These are phyloP conservation scores for Drosophila nebulosa DNA, from an alignment of 1,140 invertebrate species.

Conservation along the genomic window DNA sequence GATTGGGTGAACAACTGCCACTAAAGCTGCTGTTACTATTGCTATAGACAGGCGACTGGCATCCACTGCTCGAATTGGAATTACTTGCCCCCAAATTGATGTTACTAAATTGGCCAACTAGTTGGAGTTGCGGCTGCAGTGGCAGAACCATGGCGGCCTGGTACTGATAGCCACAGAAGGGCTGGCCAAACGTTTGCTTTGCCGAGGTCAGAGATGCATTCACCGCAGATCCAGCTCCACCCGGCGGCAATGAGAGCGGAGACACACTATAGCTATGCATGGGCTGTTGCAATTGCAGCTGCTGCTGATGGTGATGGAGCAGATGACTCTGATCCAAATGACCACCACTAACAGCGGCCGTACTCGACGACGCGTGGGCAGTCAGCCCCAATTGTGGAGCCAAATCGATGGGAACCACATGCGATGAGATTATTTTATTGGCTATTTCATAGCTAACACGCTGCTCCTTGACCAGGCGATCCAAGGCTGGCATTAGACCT, in stretches of 20 bases:
- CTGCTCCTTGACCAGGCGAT: constrained; percentile 80
- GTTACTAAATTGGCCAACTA: constrained; percentile 74
- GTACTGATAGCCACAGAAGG: constrained; percentile 62
- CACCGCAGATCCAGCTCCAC: constrained; percentile 13
- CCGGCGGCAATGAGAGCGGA: constrained; percentile 65
- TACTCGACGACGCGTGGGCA: constrained; percentile 59
- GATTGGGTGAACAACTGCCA: constrained; percentile 72
- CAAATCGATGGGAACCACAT: constrained; percentile 81
- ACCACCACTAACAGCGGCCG: constrained; percentile 59
- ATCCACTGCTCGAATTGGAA: constrained; percentile 68
- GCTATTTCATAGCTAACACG: constrained; percentile 79
- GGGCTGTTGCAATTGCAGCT: constrained; percentile 46
- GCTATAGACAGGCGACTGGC: constrained; percentile 74
- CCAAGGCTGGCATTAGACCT: constrained; percentile 74
- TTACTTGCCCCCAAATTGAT: constrained; percentile 63
- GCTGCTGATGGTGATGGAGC: constrained; percentile 49
- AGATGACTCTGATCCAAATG: constrained; percentile 60
- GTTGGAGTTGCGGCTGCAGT: constrained; percentile 52
- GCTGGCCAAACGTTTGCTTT: constrained; percentile 71
- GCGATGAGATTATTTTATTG: constrained; percentile 78
- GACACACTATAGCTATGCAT: constrained; percentile 65
- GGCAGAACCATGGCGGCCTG: constrained; percentile 38
- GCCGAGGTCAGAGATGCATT: constrained; percentile 55
- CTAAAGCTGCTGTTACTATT: constrained; percentile 61
- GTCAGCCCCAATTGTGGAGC: constrained; percentile 75